Evolutionary conservation across 2,888 invertebrate species (phyloP).

Genomic region (Chrysomela aeneicollis): DNA sequence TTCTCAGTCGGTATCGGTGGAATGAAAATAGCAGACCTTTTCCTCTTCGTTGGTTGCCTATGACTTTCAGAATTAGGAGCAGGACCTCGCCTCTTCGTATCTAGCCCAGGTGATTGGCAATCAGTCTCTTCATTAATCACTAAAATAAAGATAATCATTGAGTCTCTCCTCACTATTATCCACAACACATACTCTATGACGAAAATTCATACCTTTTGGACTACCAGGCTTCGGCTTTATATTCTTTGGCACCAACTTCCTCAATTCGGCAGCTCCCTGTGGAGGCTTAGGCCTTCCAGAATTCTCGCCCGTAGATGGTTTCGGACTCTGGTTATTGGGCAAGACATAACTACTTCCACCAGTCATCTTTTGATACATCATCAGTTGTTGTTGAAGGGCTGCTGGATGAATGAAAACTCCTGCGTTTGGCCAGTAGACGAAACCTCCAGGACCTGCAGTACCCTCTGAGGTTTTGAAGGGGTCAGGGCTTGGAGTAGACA

Average conservation of each 20-base stretch:
- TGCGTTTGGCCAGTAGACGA: constrained; percentile 76
- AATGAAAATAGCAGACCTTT: constrained; percentile 84
- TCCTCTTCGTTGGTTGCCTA: constrained; percentile 70
- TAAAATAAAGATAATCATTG: constrained; percentile 18
- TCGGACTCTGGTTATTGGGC: constrained; percentile 50
- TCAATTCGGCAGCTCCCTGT: constrained; percentile 49
- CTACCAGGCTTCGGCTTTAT: constrained; percentile 38
- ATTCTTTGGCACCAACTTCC: constrained; percentile 58
- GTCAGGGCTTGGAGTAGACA: constrained; percentile 61
- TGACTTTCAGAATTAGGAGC: constrained; percentile 54
- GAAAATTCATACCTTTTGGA: constrained; percentile 38
- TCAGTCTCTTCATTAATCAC: constrained; percentile 61
- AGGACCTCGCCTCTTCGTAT: constrained; percentile 50
- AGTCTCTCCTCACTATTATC: no score
- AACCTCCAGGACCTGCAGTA: constrained; percentile 62
- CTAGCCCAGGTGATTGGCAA: constrained; percentile 54
- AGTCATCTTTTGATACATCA: constrained; percentile 79
- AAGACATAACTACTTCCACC: constrained; percentile 61
- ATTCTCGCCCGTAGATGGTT: constrained; percentile 45
- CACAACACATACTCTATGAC: no score
- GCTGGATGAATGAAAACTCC: constrained; percentile 78
- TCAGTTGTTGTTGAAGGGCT: constrained; percentile 73
- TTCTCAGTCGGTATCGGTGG: constrained; percentile 82
- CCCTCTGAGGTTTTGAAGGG: constrained; percentile 60
- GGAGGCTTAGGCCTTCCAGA: constrained; percentile 33